Conservation (phyloP, 2,888 invertebrate species). For the Melinaea menophilus region DNA sequence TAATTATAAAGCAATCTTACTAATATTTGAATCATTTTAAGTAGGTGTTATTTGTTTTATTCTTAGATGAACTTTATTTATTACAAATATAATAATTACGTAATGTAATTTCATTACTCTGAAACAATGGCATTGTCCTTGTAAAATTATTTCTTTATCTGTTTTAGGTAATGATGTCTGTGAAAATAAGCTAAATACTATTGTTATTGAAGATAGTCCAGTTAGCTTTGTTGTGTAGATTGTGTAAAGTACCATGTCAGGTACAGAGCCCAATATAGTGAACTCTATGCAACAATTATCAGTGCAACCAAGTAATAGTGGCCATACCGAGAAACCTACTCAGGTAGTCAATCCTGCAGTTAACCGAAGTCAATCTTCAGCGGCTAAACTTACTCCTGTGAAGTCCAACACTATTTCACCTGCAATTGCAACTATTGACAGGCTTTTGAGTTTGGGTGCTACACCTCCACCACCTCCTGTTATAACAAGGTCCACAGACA, state of each 20-base stretch:
- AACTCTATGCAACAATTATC: constrained; percentile 76
- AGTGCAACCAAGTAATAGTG: constrained; percentile 68
- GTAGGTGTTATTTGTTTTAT: constrained; percentile 7
- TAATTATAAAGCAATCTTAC: constrained; percentile 38
- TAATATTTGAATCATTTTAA: constrained; percentile 8
- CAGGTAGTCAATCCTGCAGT: constrained; percentile 75
- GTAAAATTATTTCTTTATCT: constrained; percentile 34
- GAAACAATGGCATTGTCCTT: constrained; percentile 36
- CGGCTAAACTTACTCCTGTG: constrained; percentile 60
- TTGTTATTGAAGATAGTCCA: constrained; percentile 46
- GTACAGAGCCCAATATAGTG: constrained; percentile 74
- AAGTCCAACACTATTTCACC: constrained; percentile 65
- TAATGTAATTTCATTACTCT: constrained; percentile 11
- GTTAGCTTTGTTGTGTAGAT: constrained; percentile 27
- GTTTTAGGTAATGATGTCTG: constrained; percentile 65
- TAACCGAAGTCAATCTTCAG: constrained; percentile 62
- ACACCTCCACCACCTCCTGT: constrained; percentile 69
- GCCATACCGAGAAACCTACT: constrained; percentile 69
- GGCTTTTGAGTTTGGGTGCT: constrained; percentile 67
- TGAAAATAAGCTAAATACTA: constrained; percentile 44
- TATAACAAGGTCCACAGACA: constrained; percentile 62
- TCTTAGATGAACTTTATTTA: background rate
- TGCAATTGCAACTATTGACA: constrained; percentile 74
- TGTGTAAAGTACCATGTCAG: constrained; percentile 72
- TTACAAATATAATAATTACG: constrained; percentile 4